phyloP scores from a whole-genome alignment of 2,888 invertebrate species.

The Protophormia terraenovae region DNA sequence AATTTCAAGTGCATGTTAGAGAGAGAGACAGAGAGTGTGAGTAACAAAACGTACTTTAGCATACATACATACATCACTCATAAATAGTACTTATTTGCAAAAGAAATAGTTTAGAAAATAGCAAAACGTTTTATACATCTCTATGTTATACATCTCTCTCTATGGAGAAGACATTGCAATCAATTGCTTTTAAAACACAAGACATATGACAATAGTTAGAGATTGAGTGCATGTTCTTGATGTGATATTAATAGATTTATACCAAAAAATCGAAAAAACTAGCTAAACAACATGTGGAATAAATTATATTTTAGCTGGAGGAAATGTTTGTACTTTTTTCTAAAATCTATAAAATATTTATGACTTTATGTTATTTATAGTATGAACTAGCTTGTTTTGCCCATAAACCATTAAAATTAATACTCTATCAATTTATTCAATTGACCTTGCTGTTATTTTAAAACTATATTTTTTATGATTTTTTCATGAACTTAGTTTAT shows the following conservation, averaged over 20 bases:
- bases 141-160: neutral
- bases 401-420: neutral
- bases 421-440: neutral
- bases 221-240: neutral
- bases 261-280: too few species aligned
- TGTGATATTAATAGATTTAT: slow-evolving; percentile 26
- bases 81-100: too few species aligned
- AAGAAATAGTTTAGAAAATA: slow-evolving; percentile 32
- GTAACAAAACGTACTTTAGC: neutral
- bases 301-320: neutral
- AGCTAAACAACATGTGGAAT: neutral
- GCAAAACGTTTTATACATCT: neutral
- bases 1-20: slow-evolving; percentile 38
- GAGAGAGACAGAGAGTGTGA: neutral
- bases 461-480: neutral
- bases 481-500: neutral
- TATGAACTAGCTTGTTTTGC: too few species aligned
- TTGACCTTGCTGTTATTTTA: neutral
- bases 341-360: neutral
- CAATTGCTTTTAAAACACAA: neutral
- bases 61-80: slow-evolving; percentile 5
- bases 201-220: neutral
- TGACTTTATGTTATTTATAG: too few species aligned
- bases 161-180: neutral
- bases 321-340: neutral